Base-by-base conservation (phyloP, 1,140 invertebrate genomes). In the Globodera rostochiensis region DNA sequence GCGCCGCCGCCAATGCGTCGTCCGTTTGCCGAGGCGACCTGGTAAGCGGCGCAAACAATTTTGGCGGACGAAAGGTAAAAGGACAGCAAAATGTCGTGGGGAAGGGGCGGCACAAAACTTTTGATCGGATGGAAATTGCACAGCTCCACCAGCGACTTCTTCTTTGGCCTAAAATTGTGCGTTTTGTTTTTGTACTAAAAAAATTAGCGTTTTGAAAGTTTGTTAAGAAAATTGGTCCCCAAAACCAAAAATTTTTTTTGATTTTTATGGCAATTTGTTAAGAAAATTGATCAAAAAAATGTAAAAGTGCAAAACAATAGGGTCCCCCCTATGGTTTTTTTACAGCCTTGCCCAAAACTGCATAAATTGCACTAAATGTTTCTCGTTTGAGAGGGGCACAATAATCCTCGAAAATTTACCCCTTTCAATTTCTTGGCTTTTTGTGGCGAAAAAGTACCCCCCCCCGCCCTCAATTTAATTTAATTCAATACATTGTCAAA, bases 101-200 rank as follows among this genome's bases (percentile, higher is more conserved):
- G 84, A 47, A 90, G 88, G 21, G 91, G 90, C 73, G 87, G 90
- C 36, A 85, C 90, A 77, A 89, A 90, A 8, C 88, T 88, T 5
- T 90, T 91, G 53, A 89, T 90, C 77, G 82, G 86, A n/a, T 80
- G 89, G 45, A 90, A 91, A 50, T 91, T 89, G 78, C 88, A 89
- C 6, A 89, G 82, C 71, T 87, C 82, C 8, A 82, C 25, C 69
- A 82, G 78, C 49, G 84, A 82, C 81, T 84, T 77, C 67, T 74
- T 74, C 49, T 82, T 82, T 9, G 81, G 81, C 13, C 77, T 78
- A 9, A 45, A 66, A 78, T 69, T 21, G 15, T 15, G 13, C 53
- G 57, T n/a, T 64, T 64, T 64, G 13, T 64, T 64, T 15, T 53
- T 53, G 50, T 3, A 36, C 3, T 36, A 36, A 36, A 36, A 36